A percentile compares a stretch with the other conserved stretches of the same genome.
Conservation (phyloP, 2,113 vertebrate species). For the Cinclus mexicanus region DNA sequence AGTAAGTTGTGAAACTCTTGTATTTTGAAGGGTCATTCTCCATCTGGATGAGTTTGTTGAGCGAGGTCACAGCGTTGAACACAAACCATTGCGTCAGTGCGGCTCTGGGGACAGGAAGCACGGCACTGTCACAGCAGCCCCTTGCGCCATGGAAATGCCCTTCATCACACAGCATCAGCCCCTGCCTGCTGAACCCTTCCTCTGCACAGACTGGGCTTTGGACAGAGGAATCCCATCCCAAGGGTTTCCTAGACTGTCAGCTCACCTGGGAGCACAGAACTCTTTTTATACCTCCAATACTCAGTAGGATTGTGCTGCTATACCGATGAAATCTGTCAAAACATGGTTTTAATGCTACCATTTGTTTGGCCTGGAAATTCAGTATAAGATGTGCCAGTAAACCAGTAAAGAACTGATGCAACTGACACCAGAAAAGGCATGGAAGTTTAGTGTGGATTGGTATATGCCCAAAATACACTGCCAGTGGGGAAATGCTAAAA, state of each 20-base stretch:
- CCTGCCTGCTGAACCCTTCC: background rate
- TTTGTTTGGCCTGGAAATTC: background rate
- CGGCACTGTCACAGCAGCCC: background rate
- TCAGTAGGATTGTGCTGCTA: background rate
- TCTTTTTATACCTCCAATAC: background rate
- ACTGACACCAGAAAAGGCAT: background rate
- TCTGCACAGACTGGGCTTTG: background rate
- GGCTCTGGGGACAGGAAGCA: background rate
- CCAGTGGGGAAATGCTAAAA: background rate
- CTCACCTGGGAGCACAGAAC: background rate
- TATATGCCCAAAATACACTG: background rate
- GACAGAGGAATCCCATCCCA: background rate
- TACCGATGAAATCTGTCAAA: background rate
- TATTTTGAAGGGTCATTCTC: background rate
- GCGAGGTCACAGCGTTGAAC: background rate
- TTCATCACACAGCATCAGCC: background rate
- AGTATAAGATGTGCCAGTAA: background rate
- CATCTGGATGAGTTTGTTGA: background rate
- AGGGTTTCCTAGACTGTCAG: background rate
- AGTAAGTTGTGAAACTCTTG: background rate
- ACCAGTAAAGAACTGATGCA: background rate
- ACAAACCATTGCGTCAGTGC: background rate
- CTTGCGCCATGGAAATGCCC: rapidly evolving
- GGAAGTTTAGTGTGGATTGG: background rate
- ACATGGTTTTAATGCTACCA: background rate